Evolutionary conservation across 2,888 invertebrate genomes (phyloP).

Genomic region (Mycogona germanica): DNA sequence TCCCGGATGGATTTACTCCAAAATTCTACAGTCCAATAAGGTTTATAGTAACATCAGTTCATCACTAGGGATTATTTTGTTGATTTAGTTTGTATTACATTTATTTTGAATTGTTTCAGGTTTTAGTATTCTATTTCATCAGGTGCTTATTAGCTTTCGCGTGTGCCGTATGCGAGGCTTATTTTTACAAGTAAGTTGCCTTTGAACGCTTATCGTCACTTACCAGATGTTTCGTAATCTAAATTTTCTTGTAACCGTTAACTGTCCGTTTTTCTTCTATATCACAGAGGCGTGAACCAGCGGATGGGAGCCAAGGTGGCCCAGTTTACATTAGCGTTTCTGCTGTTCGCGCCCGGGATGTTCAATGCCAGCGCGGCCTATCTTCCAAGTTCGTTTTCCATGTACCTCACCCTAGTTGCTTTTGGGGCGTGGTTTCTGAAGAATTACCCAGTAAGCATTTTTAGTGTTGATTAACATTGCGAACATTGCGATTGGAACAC

Average conservation of each 20-base stretch:
- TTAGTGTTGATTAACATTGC: too few relatives aligned
- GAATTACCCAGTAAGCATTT: conserved; percentile 42
- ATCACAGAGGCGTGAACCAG: conserved; percentile 23
- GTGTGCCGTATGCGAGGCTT: conserved; percentile 73
- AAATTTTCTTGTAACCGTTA: neutral
- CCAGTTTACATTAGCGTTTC: conserved; percentile 63
- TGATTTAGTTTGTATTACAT: neutral
- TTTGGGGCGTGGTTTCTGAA: conserved; percentile 82
- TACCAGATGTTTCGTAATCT: neutral
- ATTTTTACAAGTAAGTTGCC: conserved; percentile 77
- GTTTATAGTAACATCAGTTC: too few relatives aligned
- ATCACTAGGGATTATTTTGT: conserved; percentile 6
- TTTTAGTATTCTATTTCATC: conserved; percentile 77
- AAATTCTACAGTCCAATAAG: conserved; percentile 54
- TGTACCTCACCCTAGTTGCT: conserved; percentile 70
- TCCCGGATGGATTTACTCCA: conserved; percentile 69
- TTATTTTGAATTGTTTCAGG: conserved; percentile 37
- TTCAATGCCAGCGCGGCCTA: conserved; percentile 77
- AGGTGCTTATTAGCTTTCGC: conserved; percentile 66
- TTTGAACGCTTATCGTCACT: neutral
- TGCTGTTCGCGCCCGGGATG: conserved; percentile 78
- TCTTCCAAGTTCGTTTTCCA: conserved; percentile 90
- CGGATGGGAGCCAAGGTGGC: conserved; percentile 49
- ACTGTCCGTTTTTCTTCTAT: conserved; percentile 2
- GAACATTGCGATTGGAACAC: too few relatives aligned